These are phyloP conservation scores for Gymnothorax javanicus DNA, from an alignment of 2,797 vertebrate species.

Conservation along the genomic window DNA sequence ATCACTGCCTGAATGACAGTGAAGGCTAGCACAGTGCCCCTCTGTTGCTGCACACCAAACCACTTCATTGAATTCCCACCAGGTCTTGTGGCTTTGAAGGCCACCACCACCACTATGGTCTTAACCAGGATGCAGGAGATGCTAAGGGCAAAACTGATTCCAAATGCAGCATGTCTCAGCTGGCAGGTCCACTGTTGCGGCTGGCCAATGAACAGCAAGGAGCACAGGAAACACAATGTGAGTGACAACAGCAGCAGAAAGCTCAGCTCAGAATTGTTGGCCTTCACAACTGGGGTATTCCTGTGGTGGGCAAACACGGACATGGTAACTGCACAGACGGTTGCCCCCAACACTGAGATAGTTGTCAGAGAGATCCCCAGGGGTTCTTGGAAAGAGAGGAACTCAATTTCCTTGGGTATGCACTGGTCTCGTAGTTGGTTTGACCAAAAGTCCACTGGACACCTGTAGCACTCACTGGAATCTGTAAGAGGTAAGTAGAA, in stretches of 20 bases:
- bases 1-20: constrained; percentile 51
- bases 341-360: constrained; percentile 38
- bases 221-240: constrained; percentile 48
- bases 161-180: constrained; percentile 52
- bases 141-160: constrained; percentile 50
- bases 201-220: constrained; percentile 48
- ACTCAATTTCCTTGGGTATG: constrained; percentile 43
- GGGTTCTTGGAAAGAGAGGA: constrained; percentile 44
- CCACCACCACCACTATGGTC: constrained; percentile 67
- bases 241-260: constrained; percentile 46
- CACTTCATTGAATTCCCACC: constrained; percentile 58
- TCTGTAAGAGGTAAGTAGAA: constrained; percentile 48
- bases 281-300: constrained; percentile 42
- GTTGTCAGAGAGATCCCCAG: constrained; percentile 46
- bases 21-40: constrained; percentile 61
- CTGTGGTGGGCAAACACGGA: constrained; percentile 31
- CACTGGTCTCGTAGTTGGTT: constrained; percentile 32
- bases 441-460: constrained; percentile 42
- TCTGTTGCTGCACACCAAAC: constrained; percentile 65
- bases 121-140: constrained; percentile 54
- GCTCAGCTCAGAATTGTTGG: constrained; percentile 52
- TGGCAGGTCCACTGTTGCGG: constrained; percentile 49
- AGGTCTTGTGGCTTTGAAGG: constrained; percentile 56
- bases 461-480: constrained; percentile 57
- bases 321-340: constrained; percentile 31